Conservation (phyloP, 2,888 invertebrate genomes). For the Oscheius onirici region DNA sequence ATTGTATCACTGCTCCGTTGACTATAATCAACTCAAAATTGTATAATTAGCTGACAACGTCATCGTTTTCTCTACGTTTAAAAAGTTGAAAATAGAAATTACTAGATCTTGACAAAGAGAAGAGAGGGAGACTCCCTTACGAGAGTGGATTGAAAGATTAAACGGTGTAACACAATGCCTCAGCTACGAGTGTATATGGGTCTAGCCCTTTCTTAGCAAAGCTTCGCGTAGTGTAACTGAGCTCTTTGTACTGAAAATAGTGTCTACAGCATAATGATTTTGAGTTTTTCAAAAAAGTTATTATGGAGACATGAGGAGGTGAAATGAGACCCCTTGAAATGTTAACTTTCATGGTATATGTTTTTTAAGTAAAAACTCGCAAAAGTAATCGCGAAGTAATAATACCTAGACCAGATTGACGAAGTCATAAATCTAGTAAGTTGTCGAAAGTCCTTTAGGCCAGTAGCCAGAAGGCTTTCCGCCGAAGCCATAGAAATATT, state of each 20-base stretch:
- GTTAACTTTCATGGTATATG: no score
- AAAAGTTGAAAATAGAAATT: neutral
- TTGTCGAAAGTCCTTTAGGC: neutral
- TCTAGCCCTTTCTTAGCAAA: neutral
- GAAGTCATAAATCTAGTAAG: neutral
- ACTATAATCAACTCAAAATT: no score
- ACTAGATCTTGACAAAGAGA: neutral
- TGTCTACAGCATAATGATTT: no score
- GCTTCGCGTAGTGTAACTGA: conserved; percentile 17
- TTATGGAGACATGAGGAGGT: no score
- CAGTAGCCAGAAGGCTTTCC: neutral
- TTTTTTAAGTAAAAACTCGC: no score
- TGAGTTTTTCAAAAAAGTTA: no score
- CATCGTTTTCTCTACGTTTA: neutral
- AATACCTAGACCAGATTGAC: no score
- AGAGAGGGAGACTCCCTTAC: neutral
- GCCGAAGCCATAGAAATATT: conserved; percentile 8
- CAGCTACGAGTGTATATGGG: no score
- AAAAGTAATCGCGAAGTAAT: no score
- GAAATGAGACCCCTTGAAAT: no score
- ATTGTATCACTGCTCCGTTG: no score
- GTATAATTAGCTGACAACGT: neutral
- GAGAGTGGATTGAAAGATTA: conserved; percentile 19
- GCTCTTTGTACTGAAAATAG: neutral
- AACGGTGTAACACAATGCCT: conserved; percentile 17